Evolutionary conservation across 2,888 invertebrate species (phyloP).

Genomic region (Strigamia transsilvanica): DNA sequence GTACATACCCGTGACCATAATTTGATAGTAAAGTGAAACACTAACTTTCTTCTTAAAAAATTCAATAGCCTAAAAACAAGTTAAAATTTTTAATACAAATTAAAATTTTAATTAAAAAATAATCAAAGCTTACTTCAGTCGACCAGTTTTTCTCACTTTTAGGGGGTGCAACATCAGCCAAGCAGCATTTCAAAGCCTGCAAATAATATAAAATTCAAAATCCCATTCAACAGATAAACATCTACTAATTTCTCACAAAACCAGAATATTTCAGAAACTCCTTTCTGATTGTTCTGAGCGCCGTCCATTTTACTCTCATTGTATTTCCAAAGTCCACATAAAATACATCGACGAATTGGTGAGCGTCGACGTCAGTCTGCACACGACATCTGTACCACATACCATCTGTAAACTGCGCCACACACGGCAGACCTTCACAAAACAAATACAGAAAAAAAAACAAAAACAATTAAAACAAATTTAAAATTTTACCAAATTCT

Average conservation of each 20-base stretch:
- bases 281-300: neutral
- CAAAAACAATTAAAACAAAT: neutral
- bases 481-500: neutral
- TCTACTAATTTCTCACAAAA: neutral
- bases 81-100: neutral
- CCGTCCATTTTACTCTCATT: neutral
- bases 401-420: neutral
- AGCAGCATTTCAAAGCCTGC: neutral
- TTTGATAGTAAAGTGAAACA: neutral
- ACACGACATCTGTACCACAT: neutral
- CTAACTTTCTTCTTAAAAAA: neutral
- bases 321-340: slow-evolving; percentile 11
- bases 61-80: neutral
- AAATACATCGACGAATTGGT: neutral
- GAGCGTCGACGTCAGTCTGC: neutral
- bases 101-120: neutral
- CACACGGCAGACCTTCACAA: neutral
- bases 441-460: neutral
- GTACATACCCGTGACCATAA: neutral
- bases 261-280: neutral
- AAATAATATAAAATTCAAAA: neutral
- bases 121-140: neutral
- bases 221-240: neutral
- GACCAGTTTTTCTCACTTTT: neutral
- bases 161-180: neutral